A percentile compares a stretch with the other conserved stretches of the same genome.
Conservation (phyloP, 2,113 vertebrate species). For the Otus sunia region DNA sequence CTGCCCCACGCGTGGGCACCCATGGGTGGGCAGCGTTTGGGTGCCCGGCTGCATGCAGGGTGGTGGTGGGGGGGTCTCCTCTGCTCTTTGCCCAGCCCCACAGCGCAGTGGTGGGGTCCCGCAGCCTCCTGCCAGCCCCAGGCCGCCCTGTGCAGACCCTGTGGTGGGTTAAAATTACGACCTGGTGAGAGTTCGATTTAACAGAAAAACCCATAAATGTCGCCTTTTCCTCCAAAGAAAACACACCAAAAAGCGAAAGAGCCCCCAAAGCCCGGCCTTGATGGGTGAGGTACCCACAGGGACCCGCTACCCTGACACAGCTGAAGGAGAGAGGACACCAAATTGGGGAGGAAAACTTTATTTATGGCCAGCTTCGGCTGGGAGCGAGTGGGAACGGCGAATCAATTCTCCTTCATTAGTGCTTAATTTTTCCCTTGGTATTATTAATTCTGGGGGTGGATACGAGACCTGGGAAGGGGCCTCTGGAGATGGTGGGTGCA, state of each 20-base stretch:
- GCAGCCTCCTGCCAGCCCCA: rapidly evolving
- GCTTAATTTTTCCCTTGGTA: not conserved
- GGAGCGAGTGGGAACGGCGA: rapidly evolving
- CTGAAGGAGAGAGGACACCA: not conserved
- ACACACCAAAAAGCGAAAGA: rapidly evolving
- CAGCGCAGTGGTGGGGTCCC: rapidly evolving
- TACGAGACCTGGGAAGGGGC: no score
- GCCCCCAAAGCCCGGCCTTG: rapidly evolving
- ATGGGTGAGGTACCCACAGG: rapidly evolving
- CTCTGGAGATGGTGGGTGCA: rapidly evolving
- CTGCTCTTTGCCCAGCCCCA: not conserved
- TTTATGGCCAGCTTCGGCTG: not conserved
- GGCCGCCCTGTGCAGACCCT: not conserved
- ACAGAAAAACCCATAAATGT: not conserved
- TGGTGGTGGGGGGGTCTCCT: not conserved
- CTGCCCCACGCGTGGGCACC: rapidly evolving
- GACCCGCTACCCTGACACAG: rapidly evolving
- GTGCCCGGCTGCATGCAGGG: not conserved
- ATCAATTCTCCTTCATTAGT: not conserved
- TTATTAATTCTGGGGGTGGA: not conserved
- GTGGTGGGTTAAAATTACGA: not conserved
- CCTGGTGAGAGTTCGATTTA: not conserved
- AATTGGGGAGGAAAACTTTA: not conserved
- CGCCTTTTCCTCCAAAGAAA: not conserved
- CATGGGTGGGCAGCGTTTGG: rapidly evolving